Conservation (phyloP, 2,113 vertebrate species). For the Lycaon pictus region DNA sequence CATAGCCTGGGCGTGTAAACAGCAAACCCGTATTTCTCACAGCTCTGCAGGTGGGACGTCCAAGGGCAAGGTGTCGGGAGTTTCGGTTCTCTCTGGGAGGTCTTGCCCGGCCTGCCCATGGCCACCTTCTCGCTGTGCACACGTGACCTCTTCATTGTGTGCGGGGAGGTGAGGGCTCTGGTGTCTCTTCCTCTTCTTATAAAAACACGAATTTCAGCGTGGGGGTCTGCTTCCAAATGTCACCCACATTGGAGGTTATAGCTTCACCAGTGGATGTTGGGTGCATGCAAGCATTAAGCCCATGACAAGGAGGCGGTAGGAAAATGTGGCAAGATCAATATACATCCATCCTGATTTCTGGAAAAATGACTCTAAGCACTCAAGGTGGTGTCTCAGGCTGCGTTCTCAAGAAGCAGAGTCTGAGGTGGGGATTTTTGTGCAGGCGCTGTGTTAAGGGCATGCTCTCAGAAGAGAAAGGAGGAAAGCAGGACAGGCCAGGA, state of each 20-base stretch:
- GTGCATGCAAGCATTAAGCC: neutral
- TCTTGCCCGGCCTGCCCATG: neutral
- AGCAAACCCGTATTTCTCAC: neutral
- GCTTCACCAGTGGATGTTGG: neutral
- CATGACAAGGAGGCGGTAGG: neutral
- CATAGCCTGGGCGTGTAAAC: fast-evolving
- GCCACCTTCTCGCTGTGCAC: neutral
- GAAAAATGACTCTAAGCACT: neutral
- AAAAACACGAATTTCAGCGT: too few relatives aligned
- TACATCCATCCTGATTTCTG: neutral
- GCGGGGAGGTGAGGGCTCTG: neutral
- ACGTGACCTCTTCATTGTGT: neutral
- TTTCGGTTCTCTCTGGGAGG: neutral
- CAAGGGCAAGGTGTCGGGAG: neutral
- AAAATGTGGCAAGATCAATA: neutral
- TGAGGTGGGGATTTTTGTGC: neutral
- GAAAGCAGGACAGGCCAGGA: neutral
- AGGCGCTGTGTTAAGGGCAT: neutral
- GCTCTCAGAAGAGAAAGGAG: neutral
- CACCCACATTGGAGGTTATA: neutral
- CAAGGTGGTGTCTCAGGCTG: neutral
- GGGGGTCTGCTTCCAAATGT: neutral
- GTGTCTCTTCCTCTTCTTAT: neutral
- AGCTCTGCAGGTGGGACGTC: neutral
- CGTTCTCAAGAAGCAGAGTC: neutral